These are phyloP conservation scores for Tenodera sinensis DNA, from an alignment of 2,888 invertebrate species.

Conservation along the genomic window DNA sequence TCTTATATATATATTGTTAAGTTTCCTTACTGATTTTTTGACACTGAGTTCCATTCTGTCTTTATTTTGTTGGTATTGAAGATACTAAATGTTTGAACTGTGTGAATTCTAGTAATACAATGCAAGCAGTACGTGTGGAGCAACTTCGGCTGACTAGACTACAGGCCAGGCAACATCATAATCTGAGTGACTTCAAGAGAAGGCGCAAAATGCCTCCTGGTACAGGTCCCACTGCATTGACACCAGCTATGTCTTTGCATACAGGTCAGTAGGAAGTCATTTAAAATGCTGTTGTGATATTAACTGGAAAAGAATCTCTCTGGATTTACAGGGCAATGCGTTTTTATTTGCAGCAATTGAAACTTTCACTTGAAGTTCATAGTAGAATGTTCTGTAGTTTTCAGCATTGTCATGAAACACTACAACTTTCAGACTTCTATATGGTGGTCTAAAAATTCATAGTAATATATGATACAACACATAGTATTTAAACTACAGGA, in stretches of 20 bases:
- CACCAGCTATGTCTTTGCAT: not conserved
- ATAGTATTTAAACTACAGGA: no score
- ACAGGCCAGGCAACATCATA: slow-evolving; percentile 19
- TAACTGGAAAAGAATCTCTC: not conserved
- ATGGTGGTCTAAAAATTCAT: no score
- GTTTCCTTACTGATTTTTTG: no score
- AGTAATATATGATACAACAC: no score
- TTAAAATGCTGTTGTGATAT: not conserved
- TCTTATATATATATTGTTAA: no score
- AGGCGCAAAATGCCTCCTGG: slow-evolving; percentile 27
- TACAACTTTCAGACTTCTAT: no score
- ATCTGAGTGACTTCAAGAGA: slow-evolving; percentile 28
- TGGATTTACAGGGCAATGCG: not conserved
- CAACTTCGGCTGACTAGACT: slow-evolving; percentile 19
- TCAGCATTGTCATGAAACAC: no score
- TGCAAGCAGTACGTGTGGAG: slow-evolving; percentile 27
- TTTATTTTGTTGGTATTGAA: no score
- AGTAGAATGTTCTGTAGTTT: no score
- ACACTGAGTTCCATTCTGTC: no score
- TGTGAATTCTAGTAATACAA: slow-evolving; percentile 22
- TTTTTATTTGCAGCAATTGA: not conserved
- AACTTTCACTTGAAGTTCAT: no score
- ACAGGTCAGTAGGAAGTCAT: not conserved
- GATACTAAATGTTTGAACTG: not conserved
- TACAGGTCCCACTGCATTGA: not conserved